Evolutionary conservation across 2,797 vertebrate genomes (phyloP), one percentile per base, ranked within the genome.

Genomic region (Mormyrops boulengeri): DNA sequence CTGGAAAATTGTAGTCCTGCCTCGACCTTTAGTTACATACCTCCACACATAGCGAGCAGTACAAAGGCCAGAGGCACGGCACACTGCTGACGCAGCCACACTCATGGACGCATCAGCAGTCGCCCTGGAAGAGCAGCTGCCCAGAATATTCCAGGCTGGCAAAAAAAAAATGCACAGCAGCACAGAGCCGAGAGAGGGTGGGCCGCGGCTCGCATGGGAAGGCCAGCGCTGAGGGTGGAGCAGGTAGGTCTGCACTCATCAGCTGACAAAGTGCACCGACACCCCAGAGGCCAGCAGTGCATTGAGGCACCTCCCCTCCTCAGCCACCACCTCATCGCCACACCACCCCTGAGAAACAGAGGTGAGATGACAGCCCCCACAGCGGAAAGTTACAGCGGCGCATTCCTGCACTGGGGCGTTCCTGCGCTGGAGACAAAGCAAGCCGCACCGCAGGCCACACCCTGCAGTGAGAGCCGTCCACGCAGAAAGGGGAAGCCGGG

Each of bases 1-100:
- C 92, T 55, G 9, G 92, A 95, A 95, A 94, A 94, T 91, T 95
- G 92, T 92, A 90, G 30, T 92, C 94, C 93, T 92, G 94, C 94
- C 50, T 50, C 92, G 94, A 95, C 95, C 95, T 96, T 96, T 95
- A 95, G 94, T 92, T 92, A 94, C 95, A 96, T 95, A 95, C 95
- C 95, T 95, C 93, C 91, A 94, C 94, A 94, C 95, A 96, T 95
- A 96, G 94, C 95, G 94, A 93, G 93, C 92, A 90, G 94, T 94
- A 95, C 94, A 96, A 95, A 96, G 88, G 62, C 34, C 22, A 62
- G 49, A 80, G 11, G 41, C 84, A 47, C 53, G 47, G 91, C 77
- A 87, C 22, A 62, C 89, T 85, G 80, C 89, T 53, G 85, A 84
- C 85, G 88, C 88, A 80, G 53, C 41, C 62, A 86, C 84, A 80